Evolutionary conservation across 2,113 vertebrate genomes (phyloP), one percentile per base, ranked within the genome.

Genomic region (Drymodes brunneopygia): DNA sequence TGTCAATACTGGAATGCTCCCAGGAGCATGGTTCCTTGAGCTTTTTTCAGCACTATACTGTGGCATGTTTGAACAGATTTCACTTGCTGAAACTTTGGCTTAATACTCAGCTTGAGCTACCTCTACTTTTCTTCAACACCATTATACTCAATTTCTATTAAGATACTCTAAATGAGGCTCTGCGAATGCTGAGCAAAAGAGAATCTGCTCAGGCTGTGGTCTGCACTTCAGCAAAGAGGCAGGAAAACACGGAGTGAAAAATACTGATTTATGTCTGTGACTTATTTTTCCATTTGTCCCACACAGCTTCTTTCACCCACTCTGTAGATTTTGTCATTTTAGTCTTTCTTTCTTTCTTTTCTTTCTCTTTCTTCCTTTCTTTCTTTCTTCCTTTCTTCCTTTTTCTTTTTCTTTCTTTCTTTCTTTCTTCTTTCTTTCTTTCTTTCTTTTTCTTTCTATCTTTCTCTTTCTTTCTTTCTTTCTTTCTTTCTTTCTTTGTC

Each of bases 141-240:
- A 42, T 86, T 77, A 61, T 88, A 72, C 60, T 15, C 90, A 80
- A 67, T 83, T 94, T 88, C 48, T 77, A 33, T 88, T 73, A 88
- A 62, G 15, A 45, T 58, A 66, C 19, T 95, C 73, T 88, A 73
- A 92, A 88, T 44, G 42, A 90, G 25, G 40, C 15, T 65, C 72
- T 80, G n/a, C 12, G 88, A 80, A 56, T 3, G 2, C 42, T 66
- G 47, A 82, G 61, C 28, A 58, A 57, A 62, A 79, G 44, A 58
- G 15, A 86, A 82, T 71, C n/a, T 71, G 18, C 45, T 61, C 61
- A 53, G 45, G 23, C 50, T 92, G 47, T 78, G 38, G 15, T 77
- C 64, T 74, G 11, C 45, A 29, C 38, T 83, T 90, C 80, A 62
- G 28, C 82, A 81, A 80, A 88, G 36, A 86, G 21, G 9, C 10